These are phyloP conservation scores for Drosophila arawakana DNA, from an alignment of 1,140 invertebrate genomes.

Conservation along the genomic window DNA sequence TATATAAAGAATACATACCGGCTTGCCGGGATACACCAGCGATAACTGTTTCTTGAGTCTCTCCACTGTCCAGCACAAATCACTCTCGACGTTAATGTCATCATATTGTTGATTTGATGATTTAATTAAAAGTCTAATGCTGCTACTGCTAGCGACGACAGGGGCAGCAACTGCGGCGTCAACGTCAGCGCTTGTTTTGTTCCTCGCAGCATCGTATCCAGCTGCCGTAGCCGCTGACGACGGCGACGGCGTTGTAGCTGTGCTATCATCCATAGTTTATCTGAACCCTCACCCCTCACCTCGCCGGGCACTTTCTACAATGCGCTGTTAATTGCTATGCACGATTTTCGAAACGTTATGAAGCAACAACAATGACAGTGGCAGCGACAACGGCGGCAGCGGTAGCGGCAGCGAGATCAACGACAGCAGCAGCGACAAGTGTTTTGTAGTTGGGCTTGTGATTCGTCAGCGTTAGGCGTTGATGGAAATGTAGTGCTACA, in stretches of 20 bases:
- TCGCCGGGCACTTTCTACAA: conserved; percentile 48
- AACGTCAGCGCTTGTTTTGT: conserved; percentile 47
- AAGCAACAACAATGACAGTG: not conserved
- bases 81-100: conserved; percentile 93
- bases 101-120: conserved; percentile 95
- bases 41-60: conserved; percentile 93
- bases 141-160: conserved; percentile 13
- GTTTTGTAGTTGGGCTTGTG: conserved; percentile 28
- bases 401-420: not conserved
- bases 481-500: not conserved
- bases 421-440: conserved; percentile 46
- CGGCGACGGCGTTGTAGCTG: conserved; percentile 58
- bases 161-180: conserved; percentile 16
- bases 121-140: conserved; percentile 89
- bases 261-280: conserved; percentile 63
- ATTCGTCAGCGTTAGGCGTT: conserved; percentile 29
- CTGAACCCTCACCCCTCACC: conserved; percentile 9
- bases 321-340: conserved; percentile 50
- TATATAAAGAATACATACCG: conserved; percentile 87
- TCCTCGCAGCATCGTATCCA: conserved; percentile 68
- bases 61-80: conserved; percentile 93
- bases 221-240: conserved; percentile 64
- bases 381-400: not conserved
- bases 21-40: conserved; percentile 94
- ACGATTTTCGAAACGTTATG: conserved; percentile 23